phyloP scores from a whole-genome alignment of 2,113 vertebrate genomes.

The Notothenia rossii region DNA sequence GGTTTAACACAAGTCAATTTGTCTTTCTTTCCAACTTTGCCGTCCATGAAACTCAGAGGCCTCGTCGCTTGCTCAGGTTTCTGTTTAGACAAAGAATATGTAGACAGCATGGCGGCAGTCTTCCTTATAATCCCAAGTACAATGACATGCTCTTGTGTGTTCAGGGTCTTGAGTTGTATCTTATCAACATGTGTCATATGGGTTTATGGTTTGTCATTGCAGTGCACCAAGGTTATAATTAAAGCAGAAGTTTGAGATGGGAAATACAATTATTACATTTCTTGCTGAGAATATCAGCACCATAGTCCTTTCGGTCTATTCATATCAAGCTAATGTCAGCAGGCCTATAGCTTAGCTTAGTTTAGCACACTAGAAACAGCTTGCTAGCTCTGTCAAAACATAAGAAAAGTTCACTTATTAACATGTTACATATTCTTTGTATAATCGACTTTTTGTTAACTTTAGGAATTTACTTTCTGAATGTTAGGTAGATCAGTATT shows the following conservation, averaged over 20 bases:
- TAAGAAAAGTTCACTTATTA: too few species aligned
- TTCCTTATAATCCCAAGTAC: not conserved
- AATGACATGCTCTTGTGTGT: slow-evolving; percentile 5
- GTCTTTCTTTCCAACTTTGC: slow-evolving; percentile 22
- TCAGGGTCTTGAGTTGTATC: slow-evolving; percentile 4
- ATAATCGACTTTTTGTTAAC: too few species aligned
- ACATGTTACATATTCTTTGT: too few species aligned
- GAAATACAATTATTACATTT: not conserved
- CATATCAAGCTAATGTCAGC: not conserved
- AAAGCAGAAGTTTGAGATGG: not conserved
- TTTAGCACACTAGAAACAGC: too few species aligned
- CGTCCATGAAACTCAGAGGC: slow-evolving; percentile 22
- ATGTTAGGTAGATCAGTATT: too few species aligned
- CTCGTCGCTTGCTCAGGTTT: slow-evolving; percentile 40
- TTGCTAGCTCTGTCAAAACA: too few species aligned
- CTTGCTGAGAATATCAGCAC: not conserved
- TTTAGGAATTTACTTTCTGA: too few species aligned
- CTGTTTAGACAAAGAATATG: slow-evolving; percentile 35
- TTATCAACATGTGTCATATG: not conserved
- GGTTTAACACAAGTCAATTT: slow-evolving; percentile 24
- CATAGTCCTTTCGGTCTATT: not conserved
- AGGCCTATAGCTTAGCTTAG: not conserved
- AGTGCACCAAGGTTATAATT: not conserved
- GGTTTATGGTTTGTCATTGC: not conserved
- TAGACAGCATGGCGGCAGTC: slow-evolving; percentile 32